Evolutionary conservation across 2,888 invertebrate genomes (phyloP), one percentile per base, ranked within the genome.

Genomic region (Pteria penguin): DNA sequence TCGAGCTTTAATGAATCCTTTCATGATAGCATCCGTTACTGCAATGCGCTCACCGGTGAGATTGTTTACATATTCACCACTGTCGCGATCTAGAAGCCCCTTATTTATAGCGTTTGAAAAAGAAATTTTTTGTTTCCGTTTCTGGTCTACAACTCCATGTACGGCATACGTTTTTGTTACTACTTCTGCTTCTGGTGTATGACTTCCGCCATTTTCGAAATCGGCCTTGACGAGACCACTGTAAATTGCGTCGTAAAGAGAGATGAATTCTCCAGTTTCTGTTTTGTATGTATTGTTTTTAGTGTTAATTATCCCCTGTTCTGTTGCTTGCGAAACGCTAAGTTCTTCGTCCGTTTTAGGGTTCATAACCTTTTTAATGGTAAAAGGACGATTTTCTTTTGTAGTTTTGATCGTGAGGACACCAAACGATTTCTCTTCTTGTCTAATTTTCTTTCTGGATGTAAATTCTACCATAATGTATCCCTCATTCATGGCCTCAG

Each of bases 1-100:
- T 66, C 90, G 80, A 1, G 91, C 91, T 78, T 91, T 91, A 57
- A 91, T 88, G 79, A 90, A 90, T 11, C 91, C 91, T 52, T 86
- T 84, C 87, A 90, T 90, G 60, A 92, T 91, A 45, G 91, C 91
- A 27, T 91, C 90, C 2, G 88, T 89, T 0, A 91, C 87, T 31
- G 86, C 86, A 67, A 91, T 78, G 29, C 78, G 81, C 55, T 90
- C 87, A 1, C 82, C 78, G 2, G 89, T 90, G 14, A 85, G 76
- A 52, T 88, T 91, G 84, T 92, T 87, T n/a, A 87, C 76, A 79
- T 87, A 92, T 18, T 87, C 84, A 0, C 91, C 91, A 3, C 86
- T 84, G 18, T 88, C 84, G 60, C 81, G 81, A 71, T 89, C 85
- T 22, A 92, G 75, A 8, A 92, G 75, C 0, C 90, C 90, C 5